Evolutionary conservation across 92 coral and sea anemone genomes (phyloP), one percentile per base, ranked within the genome.

Genomic region (Desmophyllum pertusum): DNA sequence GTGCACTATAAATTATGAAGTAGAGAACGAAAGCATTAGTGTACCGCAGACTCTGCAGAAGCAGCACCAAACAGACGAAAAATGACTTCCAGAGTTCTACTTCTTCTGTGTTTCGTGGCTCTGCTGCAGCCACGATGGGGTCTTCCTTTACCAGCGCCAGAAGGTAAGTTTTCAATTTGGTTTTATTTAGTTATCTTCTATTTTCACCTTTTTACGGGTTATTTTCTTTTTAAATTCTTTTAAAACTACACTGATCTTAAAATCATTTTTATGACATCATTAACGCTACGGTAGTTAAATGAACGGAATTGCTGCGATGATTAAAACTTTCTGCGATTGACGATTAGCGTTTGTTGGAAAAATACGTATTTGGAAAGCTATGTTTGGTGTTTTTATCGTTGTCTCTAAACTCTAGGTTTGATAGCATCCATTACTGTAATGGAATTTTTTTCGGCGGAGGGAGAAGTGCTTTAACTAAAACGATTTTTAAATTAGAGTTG

Each of bases 141-240:
- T 42, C 75, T 38, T 70, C 75, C 75, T 38, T 70, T 70, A 40
- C 75, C 75, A 17, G 35, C 1, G 29, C 75, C 53, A n/a, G 52
- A 41, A 9, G 75, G 75, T 70, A 42, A 70, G 53, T 17, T 8
- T 39, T 40, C 10, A 0, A 67, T 6, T 70, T 39, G 21, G 9
- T 39, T 40, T 41, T 21, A 15, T 5, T 41, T 23, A 25, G 27
- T 70, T 39, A 70, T 39, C 51, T 7, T 21, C 19, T 40, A 4
- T 40, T 23, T 23, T 43, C 27, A 62, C 33, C 33, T 37, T 33
- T 36, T 66, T 21, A 10, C 14, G 25, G 10, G 23, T 33, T 36
- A 4, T 42, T 37, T 70, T 41, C 75, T 18, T 39, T 27, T 1
- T 65, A 65, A 5, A 65, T 35, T 63, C 0, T 61, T 27, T 61